Percentiles rank a stretch among this genome's conserved stretches.
These are phyloP conservation scores for Branchellion lobata DNA, from an alignment of 2,888 invertebrate genomes.

Conservation along the genomic window DNA sequence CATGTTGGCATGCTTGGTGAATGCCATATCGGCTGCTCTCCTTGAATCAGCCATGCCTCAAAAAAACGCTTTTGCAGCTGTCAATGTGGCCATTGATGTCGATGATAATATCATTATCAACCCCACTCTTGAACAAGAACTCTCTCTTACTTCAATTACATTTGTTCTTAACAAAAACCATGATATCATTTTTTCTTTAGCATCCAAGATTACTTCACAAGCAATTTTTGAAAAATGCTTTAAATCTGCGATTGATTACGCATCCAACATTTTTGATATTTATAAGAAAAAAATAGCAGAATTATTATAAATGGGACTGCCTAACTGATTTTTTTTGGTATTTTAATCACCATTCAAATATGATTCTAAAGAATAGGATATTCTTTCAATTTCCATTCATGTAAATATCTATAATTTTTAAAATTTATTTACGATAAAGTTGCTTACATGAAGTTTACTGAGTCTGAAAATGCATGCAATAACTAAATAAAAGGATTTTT, in stretches of 20 bases:
- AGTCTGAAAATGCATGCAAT: too few species aligned
- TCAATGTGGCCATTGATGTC: constrained; percentile 71
- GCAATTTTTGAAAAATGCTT: constrained; percentile 3
- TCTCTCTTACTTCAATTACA: not conserved
- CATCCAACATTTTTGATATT: not conserved
- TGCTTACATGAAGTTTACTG: too few species aligned
- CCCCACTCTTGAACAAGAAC: constrained; percentile 65
- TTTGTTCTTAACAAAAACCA: not conserved
- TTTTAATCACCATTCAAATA: too few species aligned
- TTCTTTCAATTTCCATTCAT: too few species aligned
- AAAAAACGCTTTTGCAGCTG: constrained; percentile 78
- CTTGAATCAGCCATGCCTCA: constrained; percentile 81
- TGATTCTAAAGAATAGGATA: too few species aligned
- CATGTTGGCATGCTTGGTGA: constrained; percentile 76
- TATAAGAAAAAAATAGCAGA: not conserved
- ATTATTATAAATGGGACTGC: too few species aligned
- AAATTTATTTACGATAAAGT: too few species aligned
- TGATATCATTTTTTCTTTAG: not conserved
- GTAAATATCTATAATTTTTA: too few species aligned
- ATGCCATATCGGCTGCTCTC: constrained; percentile 79
- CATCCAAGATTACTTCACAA: not conserved
- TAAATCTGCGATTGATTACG: not conserved
- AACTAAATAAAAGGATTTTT: too few species aligned
- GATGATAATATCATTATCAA: constrained; percentile 69
- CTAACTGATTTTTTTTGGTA: too few species aligned